Evolutionary conservation across 2,888 invertebrate genomes (phyloP).

Genomic region (Leucoma salicis): DNA sequence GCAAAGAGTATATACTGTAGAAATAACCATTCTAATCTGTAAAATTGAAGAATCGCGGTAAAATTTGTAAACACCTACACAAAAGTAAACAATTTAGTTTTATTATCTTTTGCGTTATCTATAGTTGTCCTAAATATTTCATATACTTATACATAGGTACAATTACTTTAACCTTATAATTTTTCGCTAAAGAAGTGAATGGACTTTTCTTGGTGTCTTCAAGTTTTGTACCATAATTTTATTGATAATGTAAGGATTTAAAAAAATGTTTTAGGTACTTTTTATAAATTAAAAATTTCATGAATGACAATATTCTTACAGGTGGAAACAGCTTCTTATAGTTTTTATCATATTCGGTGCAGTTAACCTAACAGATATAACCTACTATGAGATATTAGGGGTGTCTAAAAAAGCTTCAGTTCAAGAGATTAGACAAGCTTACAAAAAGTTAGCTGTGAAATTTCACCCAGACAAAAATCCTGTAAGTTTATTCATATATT

Average conservation of each 20-base stretch:
- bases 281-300: no score
- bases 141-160: no score
- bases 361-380: constrained; percentile 57
- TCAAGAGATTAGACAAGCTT: constrained; percentile 88
- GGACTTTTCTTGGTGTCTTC: no score
- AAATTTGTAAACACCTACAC: constrained; percentile 56
- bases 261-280: background rate
- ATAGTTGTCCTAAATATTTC: no score
- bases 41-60: no score
- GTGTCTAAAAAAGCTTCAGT: constrained; percentile 85
- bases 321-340: constrained; percentile 50
- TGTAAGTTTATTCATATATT: constrained; percentile 58
- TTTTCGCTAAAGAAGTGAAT: no score
- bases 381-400: constrained; percentile 85
- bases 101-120: no score
- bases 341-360: constrained; percentile 39
- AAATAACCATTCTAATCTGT: no score
- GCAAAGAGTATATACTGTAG: no score
- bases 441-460: constrained; percentile 88
- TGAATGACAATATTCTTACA: no score
- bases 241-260: background rate
- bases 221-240: constrained; percentile 13
- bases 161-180: no score
- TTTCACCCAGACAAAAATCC: constrained; percentile 89
- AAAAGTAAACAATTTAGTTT: constrained; percentile 51